Percentiles rank a stretch among this genome's conserved stretches.
phyloP scores from a whole-genome alignment of 2,797 vertebrate species.

The Myotis pilosus region DNA sequence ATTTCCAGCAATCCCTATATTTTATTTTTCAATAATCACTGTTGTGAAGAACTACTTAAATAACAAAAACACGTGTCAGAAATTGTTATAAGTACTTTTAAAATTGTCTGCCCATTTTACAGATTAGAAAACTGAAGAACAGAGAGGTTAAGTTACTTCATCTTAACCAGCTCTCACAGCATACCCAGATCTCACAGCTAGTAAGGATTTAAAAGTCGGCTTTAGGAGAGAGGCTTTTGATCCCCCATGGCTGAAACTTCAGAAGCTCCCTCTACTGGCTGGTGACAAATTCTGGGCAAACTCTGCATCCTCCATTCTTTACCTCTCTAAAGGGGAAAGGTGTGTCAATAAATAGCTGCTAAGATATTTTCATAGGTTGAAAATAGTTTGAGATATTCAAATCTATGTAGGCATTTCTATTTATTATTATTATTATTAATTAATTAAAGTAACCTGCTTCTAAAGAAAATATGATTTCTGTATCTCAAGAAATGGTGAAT shows the following conservation, averaged over 20 bases:
- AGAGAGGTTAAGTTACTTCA: not conserved
- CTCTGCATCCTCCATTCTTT: not conserved
- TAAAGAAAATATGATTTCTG: not conserved
- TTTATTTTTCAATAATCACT: not conserved
- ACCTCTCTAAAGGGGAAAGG: not conserved
- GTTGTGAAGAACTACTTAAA: not conserved
- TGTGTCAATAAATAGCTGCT: not conserved
- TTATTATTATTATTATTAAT: not conserved
- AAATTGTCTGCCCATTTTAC: slow-evolving; percentile 20
- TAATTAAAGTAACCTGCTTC: not conserved
- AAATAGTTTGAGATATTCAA: not conserved
- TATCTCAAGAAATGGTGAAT: not conserved
- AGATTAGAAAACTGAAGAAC: slow-evolving; percentile 40
- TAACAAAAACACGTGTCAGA: not conserved
- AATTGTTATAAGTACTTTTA: not conserved
- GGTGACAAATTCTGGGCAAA: not conserved
- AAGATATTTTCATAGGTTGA: not conserved
- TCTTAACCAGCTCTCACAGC: no score
- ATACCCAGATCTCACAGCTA: not conserved
- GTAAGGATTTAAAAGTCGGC: not conserved
- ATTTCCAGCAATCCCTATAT: not conserved
- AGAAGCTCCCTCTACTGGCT: not conserved
- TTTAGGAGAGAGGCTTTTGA: not conserved
- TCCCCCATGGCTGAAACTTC: not conserved
- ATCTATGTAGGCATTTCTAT: not conserved